Conservation (phyloP, 2,888 invertebrate genomes). For the Danaus chrysippus region DNA sequence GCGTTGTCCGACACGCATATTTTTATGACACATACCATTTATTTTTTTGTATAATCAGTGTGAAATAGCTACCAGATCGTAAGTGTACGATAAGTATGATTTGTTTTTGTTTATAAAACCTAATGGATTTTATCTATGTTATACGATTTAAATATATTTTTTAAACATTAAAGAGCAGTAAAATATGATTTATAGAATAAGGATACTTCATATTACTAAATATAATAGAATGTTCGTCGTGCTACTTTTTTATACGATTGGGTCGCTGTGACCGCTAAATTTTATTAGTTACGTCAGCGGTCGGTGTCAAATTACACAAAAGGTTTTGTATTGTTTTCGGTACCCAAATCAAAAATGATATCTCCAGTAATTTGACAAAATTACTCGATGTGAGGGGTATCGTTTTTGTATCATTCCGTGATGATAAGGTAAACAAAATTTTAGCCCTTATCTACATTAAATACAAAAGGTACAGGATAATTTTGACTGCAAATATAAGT, state of each 20-base stretch:
- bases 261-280: constrained; percentile 49
- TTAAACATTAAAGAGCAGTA: too few relatives aligned
- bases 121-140: constrained; percentile 25
- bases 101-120: constrained; percentile 31
- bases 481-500: constrained; percentile 44
- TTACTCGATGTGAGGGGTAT: constrained; percentile 55
- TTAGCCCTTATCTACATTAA: constrained; percentile 43
- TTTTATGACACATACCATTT: constrained; percentile 72
- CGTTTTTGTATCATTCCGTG: constrained; percentile 39
- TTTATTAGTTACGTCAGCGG: constrained; percentile 53
- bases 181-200: too few relatives aligned
- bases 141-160: constrained; percentile 8
- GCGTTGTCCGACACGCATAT: constrained; percentile 66
- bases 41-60: constrained; percentile 60
- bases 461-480: constrained; percentile 24
- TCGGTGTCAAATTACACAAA: constrained; percentile 70
- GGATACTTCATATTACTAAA: not conserved
- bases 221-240: constrained; percentile 22
- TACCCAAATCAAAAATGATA: constrained; percentile 68
- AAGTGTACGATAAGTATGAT: constrained; percentile 51
- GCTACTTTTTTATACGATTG: constrained; percentile 34
- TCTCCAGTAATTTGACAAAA: constrained; percentile 67
- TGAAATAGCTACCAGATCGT: constrained; percentile 68
- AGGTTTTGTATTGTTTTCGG: constrained; percentile 66
- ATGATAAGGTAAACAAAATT: constrained; percentile 36